Base-by-base conservation (phyloP, 2,888 invertebrate species). In the Tipula confusa region DNA sequence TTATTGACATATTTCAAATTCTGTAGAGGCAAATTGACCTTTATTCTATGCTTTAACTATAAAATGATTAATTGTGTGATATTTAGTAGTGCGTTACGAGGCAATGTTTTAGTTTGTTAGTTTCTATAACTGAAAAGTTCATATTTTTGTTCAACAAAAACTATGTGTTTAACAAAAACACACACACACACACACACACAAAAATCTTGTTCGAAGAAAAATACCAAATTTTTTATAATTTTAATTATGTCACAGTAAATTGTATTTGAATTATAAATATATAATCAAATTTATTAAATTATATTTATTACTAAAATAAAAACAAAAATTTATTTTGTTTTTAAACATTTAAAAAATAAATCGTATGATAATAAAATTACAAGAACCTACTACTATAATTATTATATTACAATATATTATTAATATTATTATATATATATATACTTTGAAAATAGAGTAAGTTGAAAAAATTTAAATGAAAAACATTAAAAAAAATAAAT, bases 401-500 rank as follows among this genome's bases (percentile, higher is more conserved):
- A 64, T 43, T 43, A 43, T 15, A 43, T 15, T 43, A 43, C 7
- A n/a, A n/a, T n/a, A 43, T 43, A 43, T 43, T 43, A 43, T 15
- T 64, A 64, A 64, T 64, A 64, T 64, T 64, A 64, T 64, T 64
- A 64, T 64, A 64, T 64, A 64, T 1, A 64, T 80, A 29, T 29
- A 80, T 82, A 82, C 24, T 15, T 15, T 43, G 15, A 43, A 43
- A 43, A 43, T 43, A 64, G 24, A 64, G 24, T 64, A 82, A 82
- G 18, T 33, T 82, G 82, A 82, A n/a, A n/a, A n/a, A n/a, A n/a
- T n/a, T n/a, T n/a, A n/a, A n/a, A n/a, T n/a, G 18, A 82, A 33
- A 79, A 82, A 82, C 18, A 33, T 15, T 33, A 33, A 82, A 82
- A 82, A 82, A 82, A 82, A 29, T 29, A 31, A n/a, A 43, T 15